Base-by-base conservation (phyloP, 2,888 invertebrate genomes). In the Nomada hirtipes region DNA sequence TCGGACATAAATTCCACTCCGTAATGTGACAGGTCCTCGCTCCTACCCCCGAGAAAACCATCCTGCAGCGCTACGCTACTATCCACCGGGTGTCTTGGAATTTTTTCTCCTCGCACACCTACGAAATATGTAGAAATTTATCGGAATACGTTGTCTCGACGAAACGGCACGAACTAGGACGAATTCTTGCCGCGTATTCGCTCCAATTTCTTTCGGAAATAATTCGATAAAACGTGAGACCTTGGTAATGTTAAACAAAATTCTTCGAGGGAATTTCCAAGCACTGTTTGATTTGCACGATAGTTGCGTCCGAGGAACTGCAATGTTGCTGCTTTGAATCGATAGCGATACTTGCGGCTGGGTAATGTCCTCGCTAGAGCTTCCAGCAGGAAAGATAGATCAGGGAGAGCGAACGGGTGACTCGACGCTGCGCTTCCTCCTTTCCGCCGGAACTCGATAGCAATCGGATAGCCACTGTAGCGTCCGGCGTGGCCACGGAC, bases 21-120 rank as follows among this genome's bases (percentile, higher is more conserved):
- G 93, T 93, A 93, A 93, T 93, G 93, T 93, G 93, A 93, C 93
- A 92, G 92, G 91, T 93, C 93, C 89, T 90, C 89, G 92, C 91
- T 92, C 85, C 92, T 91, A 89, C 88, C 90, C 90, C 88, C 86
- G 82, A 86, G 85, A 87, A 86, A 84, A 89, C 87, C 87, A 83
- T 88, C 83, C 86, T 85, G 70, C 60, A 80, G 73, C 79, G 82
- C 85, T 80, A 75, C 68, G 85, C 80, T 82, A 85, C 88, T 78
- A 88, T 91, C 83, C 89, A 91, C 84, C 91, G 91, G 91, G 91
- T 92, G 92, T 90, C 83, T 81, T 29, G 57, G 84, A 89, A 89
- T 79, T 84, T 84, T 84, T 82, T 81, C 65, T 73, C 64, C 11
- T 18, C 23, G 13, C 11, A 11, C 29, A 11, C 0, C 42, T 2